Conservation (phyloP, 2,888 invertebrate genomes). For the Seira ritae region DNA sequence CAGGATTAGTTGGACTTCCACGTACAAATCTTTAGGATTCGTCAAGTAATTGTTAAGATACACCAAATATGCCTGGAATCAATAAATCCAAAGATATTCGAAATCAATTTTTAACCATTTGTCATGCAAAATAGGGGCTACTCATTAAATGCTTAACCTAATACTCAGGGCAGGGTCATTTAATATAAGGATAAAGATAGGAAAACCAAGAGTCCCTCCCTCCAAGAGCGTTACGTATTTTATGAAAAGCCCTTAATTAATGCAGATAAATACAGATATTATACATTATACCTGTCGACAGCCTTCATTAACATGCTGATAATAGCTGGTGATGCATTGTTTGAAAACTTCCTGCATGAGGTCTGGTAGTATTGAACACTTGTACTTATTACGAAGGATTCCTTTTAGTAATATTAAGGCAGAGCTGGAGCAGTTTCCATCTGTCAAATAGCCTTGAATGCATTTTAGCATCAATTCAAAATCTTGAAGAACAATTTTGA, state of each 20-base stretch:
- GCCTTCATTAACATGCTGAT: constrained; percentile 67
- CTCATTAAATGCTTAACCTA: too few relatives aligned
- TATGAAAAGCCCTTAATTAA: too few relatives aligned
- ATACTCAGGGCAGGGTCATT: too few relatives aligned
- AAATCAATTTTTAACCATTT: too few relatives aligned
- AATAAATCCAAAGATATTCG: too few relatives aligned
- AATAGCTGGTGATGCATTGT: constrained; percentile 65
- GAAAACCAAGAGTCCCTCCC: too few relatives aligned
- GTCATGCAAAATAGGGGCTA: too few relatives aligned
- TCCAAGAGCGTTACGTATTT: too few relatives aligned
- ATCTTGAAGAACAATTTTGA: constrained; percentile 62
- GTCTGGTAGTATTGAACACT: constrained; percentile 46
- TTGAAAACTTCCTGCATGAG: constrained; percentile 68
- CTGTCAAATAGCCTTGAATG: constrained; percentile 65
- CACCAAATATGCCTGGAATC: constrained; percentile 57
- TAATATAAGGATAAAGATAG: too few relatives aligned
- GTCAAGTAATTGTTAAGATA: constrained; percentile 67
- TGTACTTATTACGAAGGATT: constrained; percentile 65
- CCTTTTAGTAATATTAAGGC: constrained; percentile 65
- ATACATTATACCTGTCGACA: constrained; percentile 64
- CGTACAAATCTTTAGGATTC: constrained; percentile 59
- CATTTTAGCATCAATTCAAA: constrained; percentile 67
- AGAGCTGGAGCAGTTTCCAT: constrained; percentile 64
- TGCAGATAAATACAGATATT: too few relatives aligned
- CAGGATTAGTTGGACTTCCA: constrained; percentile 63